Evolutionary conservation across 2,888 invertebrate genomes (phyloP), one percentile per base, ranked within the genome.

Genomic region (Rhodophaea formosa): DNA sequence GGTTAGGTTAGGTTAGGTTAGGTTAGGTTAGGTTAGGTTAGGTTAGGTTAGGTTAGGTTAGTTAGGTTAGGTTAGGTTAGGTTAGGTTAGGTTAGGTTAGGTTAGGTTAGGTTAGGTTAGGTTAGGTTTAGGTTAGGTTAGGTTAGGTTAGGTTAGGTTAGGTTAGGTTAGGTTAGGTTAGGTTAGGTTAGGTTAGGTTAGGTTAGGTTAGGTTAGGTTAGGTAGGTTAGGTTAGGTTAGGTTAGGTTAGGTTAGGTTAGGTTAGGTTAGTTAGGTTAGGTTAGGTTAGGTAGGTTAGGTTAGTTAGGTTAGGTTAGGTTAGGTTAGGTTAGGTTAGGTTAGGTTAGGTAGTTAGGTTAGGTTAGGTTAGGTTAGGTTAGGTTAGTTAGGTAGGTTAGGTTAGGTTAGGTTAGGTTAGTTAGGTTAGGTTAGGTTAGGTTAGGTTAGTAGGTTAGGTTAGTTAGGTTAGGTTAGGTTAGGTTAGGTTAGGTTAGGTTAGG

Each of bases 181-280:
- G 67, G 67, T 67, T 67, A 67, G 69, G 68, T 67, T 64, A 64
- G 66, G 64, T 57, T 66, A 64, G 66, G 68, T 67, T 69, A 69
- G 69, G 69, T 69, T 69, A 69, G 71, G 71, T 71, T 71, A 65
- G 67, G 67, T 67, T 67, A 67, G 69, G 68, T 68, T 65, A n/a
- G n/a, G n/a, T n/a, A n/a, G n/a, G n/a, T n/a, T n/a, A n/a, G n/a
- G n/a, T n/a, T n/a, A n/a, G n/a, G n/a, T n/a, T n/a, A 65, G 67
- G 66, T 66, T 62, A 59, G 60, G 62, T 60, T 62, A 60, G 62
- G 59, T 62, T 67, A 62, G 66, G 66, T 65, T 66, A 64, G 64
- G 67, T 63, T 65, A 62, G 64, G 63, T 62, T 62, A 62, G 64
- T 62, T 63, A 61, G 62, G 65, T 62, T 65, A 62, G 60, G 62